phyloP scores from a whole-genome alignment of 2,797 vertebrate species.

The Karalla daura region DNA sequence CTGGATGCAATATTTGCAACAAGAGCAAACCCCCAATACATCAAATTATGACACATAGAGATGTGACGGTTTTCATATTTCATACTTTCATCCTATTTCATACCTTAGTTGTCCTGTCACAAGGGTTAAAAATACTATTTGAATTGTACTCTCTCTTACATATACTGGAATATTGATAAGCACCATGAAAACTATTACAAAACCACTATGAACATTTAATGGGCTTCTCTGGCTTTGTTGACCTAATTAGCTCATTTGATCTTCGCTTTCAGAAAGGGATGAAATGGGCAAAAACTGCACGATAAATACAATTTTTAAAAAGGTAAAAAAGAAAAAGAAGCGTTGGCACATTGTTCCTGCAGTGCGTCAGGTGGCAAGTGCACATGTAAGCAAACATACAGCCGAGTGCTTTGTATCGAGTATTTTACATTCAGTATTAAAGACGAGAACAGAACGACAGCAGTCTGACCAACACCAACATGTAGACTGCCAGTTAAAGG shows the following conservation, averaged over 20 bases:
- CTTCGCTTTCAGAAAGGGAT: background rate
- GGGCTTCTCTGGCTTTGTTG: no score
- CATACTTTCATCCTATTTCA: no score
- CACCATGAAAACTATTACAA: background rate
- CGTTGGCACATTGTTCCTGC: conserved; percentile 71
- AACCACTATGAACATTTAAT: background rate
- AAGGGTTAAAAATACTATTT: no score
- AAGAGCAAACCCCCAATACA: background rate
- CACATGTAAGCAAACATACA: conserved; percentile 47
- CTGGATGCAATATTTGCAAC: background rate
- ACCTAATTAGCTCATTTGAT: no score
- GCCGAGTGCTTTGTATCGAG: conserved; percentile 55
- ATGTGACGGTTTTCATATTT: background rate
- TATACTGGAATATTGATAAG: no score
- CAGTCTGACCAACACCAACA: conserved; percentile 47
- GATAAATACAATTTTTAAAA: no score
- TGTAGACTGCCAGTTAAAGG: conserved; percentile 51
- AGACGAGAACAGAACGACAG: conserved; percentile 48
- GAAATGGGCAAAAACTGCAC: conserved; percentile 29
- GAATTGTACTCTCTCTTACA: no score
- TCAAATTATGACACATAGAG: background rate
- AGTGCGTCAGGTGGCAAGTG: conserved; percentile 29
- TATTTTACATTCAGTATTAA: conserved; percentile 70
- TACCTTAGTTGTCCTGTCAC: no score
- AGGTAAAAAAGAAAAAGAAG: conserved; percentile 20